Evolutionary conservation across 53 echinoderm and acorn worm species (phyloP).

Genomic region (Apostichopus leukothele): DNA sequence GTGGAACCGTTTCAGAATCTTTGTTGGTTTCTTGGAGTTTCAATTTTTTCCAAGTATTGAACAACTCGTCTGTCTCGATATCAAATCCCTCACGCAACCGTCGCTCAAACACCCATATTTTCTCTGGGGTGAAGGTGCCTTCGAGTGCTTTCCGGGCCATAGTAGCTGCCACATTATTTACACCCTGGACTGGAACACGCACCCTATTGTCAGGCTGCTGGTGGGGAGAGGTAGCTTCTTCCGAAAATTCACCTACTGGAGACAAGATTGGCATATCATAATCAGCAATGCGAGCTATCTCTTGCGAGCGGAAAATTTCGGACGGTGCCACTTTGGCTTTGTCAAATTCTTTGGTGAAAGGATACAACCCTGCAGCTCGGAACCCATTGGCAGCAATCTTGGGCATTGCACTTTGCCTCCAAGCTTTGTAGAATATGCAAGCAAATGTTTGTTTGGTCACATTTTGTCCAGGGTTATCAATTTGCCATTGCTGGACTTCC

Average conservation of each 20-base stretch:
- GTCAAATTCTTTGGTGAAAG: slow-evolving; percentile 42
- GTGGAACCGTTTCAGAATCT: neutral
- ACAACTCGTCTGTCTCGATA: neutral
- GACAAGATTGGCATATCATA: neutral
- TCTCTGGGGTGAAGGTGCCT: slow-evolving; percentile 2
- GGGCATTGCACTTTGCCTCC: slow-evolving; percentile 26
- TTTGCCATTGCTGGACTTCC: slow-evolving; percentile 31
- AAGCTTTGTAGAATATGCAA: slow-evolving; percentile 43
- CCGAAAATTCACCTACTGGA: neutral
- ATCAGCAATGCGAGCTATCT: neutral
- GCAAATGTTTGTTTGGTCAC: slow-evolving; percentile 55
- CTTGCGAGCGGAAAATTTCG: neutral
- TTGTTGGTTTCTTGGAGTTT: slow-evolving; percentile 9
- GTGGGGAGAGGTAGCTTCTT: neutral
- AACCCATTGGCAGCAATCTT: slow-evolving; percentile 38
- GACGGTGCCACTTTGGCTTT: slow-evolving; percentile 29
- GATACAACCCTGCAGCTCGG: slow-evolving; percentile 47
- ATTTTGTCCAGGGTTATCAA: slow-evolving; percentile 49
- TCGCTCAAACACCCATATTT: neutral
- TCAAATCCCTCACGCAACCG: slow-evolving; percentile 11
- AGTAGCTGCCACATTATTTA: neutral
- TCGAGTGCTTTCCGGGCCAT: slow-evolving; percentile 36
- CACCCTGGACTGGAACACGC: neutral
- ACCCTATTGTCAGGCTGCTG: neutral
- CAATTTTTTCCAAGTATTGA: slow-evolving; percentile 30